phyloP scores from a whole-genome alignment of 2,888 invertebrate species.

The Stenodema calcarata region DNA sequence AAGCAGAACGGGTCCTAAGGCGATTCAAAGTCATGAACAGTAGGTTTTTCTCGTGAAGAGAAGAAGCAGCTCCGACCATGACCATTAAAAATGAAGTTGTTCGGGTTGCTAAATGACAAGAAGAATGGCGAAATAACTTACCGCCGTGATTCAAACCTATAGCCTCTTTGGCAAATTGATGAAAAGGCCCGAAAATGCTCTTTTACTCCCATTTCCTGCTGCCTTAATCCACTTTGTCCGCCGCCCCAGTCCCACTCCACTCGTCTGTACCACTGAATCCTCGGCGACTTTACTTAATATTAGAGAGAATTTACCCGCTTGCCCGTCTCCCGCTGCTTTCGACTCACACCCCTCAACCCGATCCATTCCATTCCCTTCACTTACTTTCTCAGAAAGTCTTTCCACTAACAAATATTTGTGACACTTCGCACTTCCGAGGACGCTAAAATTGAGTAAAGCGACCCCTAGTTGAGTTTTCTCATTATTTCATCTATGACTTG shows the following conservation, averaged over 20 bases:
- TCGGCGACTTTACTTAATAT: constrained; percentile 18
- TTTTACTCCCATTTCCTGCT: neutral
- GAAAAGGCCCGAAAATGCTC: neutral
- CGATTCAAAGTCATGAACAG: too few species aligned
- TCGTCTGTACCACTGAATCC: neutral
- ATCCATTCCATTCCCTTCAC: neutral
- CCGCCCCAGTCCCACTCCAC: neutral
- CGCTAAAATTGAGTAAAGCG: too few species aligned
- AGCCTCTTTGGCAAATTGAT: constrained; percentile 1
- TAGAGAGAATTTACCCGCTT: neutral
- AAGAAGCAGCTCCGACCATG: too few species aligned
- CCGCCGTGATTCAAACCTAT: neutral
- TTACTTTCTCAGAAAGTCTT: neutral
- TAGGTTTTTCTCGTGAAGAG: too few species aligned
- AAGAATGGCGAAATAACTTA: neutral
- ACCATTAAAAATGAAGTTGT: too few species aligned
- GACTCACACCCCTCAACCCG: neutral
- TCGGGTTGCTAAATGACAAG: too few species aligned
- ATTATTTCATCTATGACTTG: too few species aligned
- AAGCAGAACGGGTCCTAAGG: too few species aligned
- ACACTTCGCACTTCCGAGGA: too few species aligned
- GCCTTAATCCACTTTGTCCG: constrained; percentile 4
- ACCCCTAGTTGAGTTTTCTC: too few species aligned
- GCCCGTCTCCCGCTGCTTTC: neutral
- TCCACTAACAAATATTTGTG: neutral